Evolutionary conservation across 64 coral and sea anemone species (phyloP).

Genomic region (Stichodactyla helianthus): DNA sequence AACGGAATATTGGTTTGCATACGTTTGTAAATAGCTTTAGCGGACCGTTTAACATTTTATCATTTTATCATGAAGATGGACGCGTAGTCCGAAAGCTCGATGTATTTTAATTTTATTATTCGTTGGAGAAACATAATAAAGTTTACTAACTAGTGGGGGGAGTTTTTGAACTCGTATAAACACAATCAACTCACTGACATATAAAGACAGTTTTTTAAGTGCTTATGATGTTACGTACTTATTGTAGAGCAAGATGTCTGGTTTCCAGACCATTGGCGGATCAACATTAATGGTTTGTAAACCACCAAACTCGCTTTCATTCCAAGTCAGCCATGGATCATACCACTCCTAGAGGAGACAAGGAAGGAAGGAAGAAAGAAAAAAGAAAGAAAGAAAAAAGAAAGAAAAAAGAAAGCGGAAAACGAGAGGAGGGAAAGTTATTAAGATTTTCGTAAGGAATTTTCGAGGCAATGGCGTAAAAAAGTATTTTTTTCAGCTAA

Average conservation of each 20-base stretch:
- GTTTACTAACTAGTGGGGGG: too few species aligned
- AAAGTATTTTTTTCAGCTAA: neutral
- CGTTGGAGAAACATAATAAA: too few species aligned
- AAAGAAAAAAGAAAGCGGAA: neutral
- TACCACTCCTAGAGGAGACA: constrained; percentile 21
- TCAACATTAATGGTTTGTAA: constrained; percentile 31
- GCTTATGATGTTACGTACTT: constrained; percentile 24
- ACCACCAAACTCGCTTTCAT: constrained; percentile 49
- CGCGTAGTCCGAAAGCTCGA: too few species aligned
- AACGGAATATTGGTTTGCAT: too few species aligned
- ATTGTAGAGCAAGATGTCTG: constrained; percentile 44
- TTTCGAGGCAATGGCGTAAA: neutral
- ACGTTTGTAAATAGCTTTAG: too few species aligned
- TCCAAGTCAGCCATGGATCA: constrained; percentile 52
- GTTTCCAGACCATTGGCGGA: constrained; percentile 24
- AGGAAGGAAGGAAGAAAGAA: neutral
- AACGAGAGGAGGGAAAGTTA: neutral
- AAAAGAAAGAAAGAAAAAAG: neutral
- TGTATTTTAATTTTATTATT: too few species aligned
- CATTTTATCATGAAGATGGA: too few species aligned
- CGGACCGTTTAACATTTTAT: too few species aligned
- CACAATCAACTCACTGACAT: too few species aligned
- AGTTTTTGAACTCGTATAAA: too few species aligned
- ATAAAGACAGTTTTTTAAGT: too few species aligned
- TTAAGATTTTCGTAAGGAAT: neutral